Conservation (phyloP, 2,797 vertebrate species). For the Oryzias sinensis region DNA sequence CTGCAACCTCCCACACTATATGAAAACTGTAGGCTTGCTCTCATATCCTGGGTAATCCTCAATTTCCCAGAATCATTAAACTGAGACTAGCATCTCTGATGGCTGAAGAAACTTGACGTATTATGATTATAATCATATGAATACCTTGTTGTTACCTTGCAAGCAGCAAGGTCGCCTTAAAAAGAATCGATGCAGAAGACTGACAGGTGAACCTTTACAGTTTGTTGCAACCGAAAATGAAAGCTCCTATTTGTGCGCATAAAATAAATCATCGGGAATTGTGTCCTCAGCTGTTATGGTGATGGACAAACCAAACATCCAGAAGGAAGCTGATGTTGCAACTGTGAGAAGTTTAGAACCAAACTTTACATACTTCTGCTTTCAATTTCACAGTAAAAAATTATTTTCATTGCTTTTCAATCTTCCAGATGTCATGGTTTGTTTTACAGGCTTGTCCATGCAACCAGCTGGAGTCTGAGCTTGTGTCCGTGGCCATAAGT, state of each 20-base stretch:
- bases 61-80: slow-evolving; percentile 82
- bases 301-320: slow-evolving; percentile 58
- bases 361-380: slow-evolving; percentile 41
- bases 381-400: slow-evolving; percentile 35
- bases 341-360: slow-evolving; percentile 25
- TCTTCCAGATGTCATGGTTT: slow-evolving; percentile 44
- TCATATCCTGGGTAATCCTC: slow-evolving; percentile 80
- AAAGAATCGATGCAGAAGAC: slow-evolving; percentile 70
- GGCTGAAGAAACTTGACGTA: slow-evolving; percentile 78
- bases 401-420: slow-evolving; percentile 47
- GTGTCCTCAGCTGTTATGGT: slow-evolving; percentile 77
- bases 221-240: slow-evolving; percentile 59
- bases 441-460: slow-evolving; percentile 45
- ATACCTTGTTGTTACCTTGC: slow-evolving; percentile 74
- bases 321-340: slow-evolving; percentile 33
- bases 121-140: slow-evolving; percentile 79
- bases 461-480: slow-evolving; percentile 51
- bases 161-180: slow-evolving; percentile 64
- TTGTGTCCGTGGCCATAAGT: slow-evolving; percentile 41
- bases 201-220: slow-evolving; percentile 69
- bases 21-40: slow-evolving; percentile 80
- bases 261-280: slow-evolving; percentile 57
- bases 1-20: slow-evolving; percentile 81
- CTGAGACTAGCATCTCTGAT: slow-evolving; percentile 80
- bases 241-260: slow-evolving; percentile 49